Conservation (phyloP, 2,113 vertebrate genomes). For the Gila orcuttii region DNA sequence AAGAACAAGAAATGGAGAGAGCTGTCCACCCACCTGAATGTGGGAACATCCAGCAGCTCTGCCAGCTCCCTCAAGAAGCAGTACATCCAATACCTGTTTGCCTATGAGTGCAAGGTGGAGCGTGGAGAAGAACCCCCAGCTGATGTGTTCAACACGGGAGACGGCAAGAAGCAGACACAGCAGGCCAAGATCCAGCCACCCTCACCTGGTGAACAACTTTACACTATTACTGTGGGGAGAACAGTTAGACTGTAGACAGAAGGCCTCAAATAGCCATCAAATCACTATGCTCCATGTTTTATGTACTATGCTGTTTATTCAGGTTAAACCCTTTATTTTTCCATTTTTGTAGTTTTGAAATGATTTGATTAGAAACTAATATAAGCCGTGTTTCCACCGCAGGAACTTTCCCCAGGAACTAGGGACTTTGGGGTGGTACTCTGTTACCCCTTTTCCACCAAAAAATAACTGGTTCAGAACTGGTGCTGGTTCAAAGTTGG, state of each 20-base stretch:
- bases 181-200: conserved; percentile 92
- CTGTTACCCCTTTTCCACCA: too few relatives aligned
- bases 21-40: conserved; percentile 85
- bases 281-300: not conserved
- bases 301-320: too few relatives aligned
- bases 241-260: not conserved
- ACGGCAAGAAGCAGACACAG: conserved; percentile 81
- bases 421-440: too few relatives aligned
- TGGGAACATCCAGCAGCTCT: conserved; percentile 92
- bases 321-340: too few relatives aligned
- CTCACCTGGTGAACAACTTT: conserved; percentile 85
- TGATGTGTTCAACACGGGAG: conserved; percentile 79
- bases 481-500: too few relatives aligned
- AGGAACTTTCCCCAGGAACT: too few relatives aligned
- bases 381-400: too few relatives aligned
- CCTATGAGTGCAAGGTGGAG: conserved; percentile 95
- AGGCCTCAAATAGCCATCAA: not conserved
- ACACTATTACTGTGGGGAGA: not conserved
- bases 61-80: conserved; percentile 97
- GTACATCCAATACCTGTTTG: conserved; percentile 97
- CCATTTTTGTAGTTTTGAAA: too few relatives aligned
- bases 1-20: conserved; percentile 98
- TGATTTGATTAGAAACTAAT: too few relatives aligned
- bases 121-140: conserved; percentile 93
- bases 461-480: too few relatives aligned